Base-by-base conservation (phyloP, 2,888 invertebrate genomes). In the Orchesella flavescens region DNA sequence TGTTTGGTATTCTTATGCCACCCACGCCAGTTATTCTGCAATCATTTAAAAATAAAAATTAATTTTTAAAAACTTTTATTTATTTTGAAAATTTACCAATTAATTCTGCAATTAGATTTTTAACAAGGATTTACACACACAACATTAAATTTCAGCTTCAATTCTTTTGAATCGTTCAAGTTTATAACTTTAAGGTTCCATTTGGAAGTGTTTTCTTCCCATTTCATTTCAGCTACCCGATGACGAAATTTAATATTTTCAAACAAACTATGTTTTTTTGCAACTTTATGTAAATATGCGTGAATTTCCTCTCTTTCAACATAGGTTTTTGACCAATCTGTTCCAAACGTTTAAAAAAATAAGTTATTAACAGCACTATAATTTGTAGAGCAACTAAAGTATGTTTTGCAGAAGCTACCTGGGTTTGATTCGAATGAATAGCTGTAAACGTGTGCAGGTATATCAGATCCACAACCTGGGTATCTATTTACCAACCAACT, bases 401-500 rank as follows among this genome's bases (percentile, higher is more conserved):
- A 44, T 44, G 12, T 7, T 12, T 7, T n/a, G n/a, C n/a, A n/a
- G n/a, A n/a, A n/a, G n/a, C 75, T 78, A 87, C 87, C 53, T 55
- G 87, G 86, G 73, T 87, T 87, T 0, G 80, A 82, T 59, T 87
- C 87, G 44, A 87, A 87, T 1, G 87, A 87, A 24, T 72, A 87
- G 46, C 85, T 85, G 80, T 87, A n/a, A n/a, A n/a, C n/a, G n/a
- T n/a, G n/a, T n/a, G n/a, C n/a, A n/a, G n/a, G n/a, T n/a, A n/a
- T n/a, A 34, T 87, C 87, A 59, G 85, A 86, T 0, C 85, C 86
- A 83, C 84, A 84, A 21, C 86, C 85, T 0, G 85, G 85, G 65
- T 84, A 86, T 1, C 65, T 85, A 23, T 86, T 87, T 1, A 73
- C 77, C 5, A 84, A 55, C 87, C 87, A 87, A 3, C 86, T 87